Base-by-base conservation (phyloP, 2,797 vertebrate genomes). In the Psittacula echo region DNA sequence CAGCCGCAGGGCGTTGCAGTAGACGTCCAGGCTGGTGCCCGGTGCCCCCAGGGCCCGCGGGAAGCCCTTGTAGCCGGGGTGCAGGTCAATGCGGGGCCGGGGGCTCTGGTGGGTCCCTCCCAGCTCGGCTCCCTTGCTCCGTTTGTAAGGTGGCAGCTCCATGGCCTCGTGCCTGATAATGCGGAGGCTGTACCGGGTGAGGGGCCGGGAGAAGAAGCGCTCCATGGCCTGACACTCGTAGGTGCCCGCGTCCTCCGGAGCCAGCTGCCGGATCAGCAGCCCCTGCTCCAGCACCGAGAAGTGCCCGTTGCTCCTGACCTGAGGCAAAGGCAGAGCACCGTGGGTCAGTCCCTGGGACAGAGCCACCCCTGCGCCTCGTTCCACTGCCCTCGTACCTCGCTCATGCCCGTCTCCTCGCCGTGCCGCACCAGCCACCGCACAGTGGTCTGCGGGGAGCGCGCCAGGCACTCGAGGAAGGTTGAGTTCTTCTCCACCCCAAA, bases 401-500 rank as follows among this genome's bases (percentile, higher is more conserved):
- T 97, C 90, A 74, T 86, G 56, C 71, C 92, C 7, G 39, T 93
- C 27, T 79, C 91, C 64, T 96, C 96, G 2, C 96, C 21, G 4
- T 32, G 94, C 96, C 81, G 97, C 65, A 95, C 53, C 41, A 97
- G 97, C 99, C 98, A 99, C 30, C 93, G 96, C 47, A 98, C 22
- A 5, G 96, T 80, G 0, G 98, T 97, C 97, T 98, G 98, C 0
- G 97, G 96, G 2, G 98, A 98, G 27, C 72, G 97, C 3, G 98
- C 78, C 24, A 94, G 64, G 58, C 99, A 99, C 96, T 99, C 98
- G 19, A 99, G 97, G 95, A 98, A 99, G 20, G 98, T 98, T 15
- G 99, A 95, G 95, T 99, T 99, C 42, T 98, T 98, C 93, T 99
- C 98, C 45, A 99, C 98, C 0, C 98, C 98, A 8, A 98, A 99